Conservation (phyloP, 2,113 vertebrate species). For the Cromileptes altivelis region DNA sequence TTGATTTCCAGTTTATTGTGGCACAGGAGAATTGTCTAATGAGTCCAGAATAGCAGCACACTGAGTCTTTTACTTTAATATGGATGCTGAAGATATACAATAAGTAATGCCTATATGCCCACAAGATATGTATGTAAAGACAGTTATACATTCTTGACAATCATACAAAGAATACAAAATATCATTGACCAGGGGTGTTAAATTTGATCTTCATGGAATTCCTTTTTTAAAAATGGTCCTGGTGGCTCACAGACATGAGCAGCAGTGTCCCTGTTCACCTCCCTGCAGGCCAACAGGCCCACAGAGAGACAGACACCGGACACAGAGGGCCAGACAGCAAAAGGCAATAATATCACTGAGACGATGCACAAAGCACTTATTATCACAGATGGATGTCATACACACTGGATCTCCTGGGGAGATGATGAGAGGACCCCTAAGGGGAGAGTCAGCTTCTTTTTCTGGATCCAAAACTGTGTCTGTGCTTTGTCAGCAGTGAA, state of each 20-base stretch:
- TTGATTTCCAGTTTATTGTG: neutral
- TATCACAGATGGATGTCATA: conserved; percentile 43
- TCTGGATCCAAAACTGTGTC: conserved; percentile 25
- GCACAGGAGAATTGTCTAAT: neutral
- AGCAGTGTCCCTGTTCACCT: conserved; percentile 42
- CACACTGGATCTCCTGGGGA: conserved; percentile 26
- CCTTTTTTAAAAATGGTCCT: neutral
- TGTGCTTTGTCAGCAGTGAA: conserved; percentile 48
- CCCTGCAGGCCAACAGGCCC: conserved; percentile 6
- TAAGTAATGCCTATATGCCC: neutral
- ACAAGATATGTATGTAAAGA: too few relatives aligned
- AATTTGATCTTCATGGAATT: neutral
- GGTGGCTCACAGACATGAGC: conserved; percentile 47
- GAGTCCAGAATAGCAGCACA: neutral
- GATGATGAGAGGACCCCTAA: conserved; percentile 24
- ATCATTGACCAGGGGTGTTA: neutral
- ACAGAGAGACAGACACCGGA: neutral
- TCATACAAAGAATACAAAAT: neutral
- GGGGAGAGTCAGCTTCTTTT: neutral
- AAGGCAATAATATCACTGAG: conserved; percentile 9
- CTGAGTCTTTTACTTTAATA: neutral
- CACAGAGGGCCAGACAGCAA: neutral
- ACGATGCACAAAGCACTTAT: conserved; percentile 7
- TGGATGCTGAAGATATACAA: neutral
- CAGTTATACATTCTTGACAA: neutral